phyloP scores from a whole-genome alignment of 1,140 invertebrate genomes.

The Epicauta chinensis region DNA sequence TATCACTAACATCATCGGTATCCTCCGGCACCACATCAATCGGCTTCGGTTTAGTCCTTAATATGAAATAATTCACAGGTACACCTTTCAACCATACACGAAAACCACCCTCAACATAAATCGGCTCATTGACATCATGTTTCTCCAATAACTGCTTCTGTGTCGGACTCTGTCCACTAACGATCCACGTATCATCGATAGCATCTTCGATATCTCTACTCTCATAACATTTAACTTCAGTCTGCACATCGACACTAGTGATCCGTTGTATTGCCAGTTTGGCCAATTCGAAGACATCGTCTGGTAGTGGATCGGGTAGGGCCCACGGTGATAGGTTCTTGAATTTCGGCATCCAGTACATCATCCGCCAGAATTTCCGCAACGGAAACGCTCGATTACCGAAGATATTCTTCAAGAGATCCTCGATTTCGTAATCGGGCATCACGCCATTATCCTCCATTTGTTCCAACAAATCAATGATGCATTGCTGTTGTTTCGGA shows the following conservation, averaged over 20 bases:
- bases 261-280: conserved; percentile 81
- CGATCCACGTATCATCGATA: conserved; percentile 89
- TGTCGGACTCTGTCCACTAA: conserved; percentile 75
- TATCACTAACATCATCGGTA: conserved; percentile 62
- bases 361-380: conserved; percentile 83
- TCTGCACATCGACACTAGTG: conserved; percentile 74
- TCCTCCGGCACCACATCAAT: conserved; percentile 44
- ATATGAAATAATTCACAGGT: conserved; percentile 77
- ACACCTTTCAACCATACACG: conserved; percentile 70
- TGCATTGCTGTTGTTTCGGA: conserved; percentile 90
- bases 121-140: conserved; percentile 59
- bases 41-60: conserved; percentile 59
- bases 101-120: conserved; percentile 87
- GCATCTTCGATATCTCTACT: conserved; percentile 66
- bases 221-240: conserved; percentile 37
- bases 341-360: conserved; percentile 99
- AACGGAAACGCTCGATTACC: conserved; percentile 70
- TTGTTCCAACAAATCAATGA: conserved; percentile 76
- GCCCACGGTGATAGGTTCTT: conserved; percentile 86
- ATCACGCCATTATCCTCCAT: conserved; percentile 91
- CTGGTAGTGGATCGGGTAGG: conserved; percentile 67
- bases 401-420: conserved; percentile 77
- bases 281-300: conserved; percentile 74
- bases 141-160: conserved; percentile 71
- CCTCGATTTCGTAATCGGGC: conserved; percentile 82